Conservation (phyloP, 2,113 vertebrate genomes). For the Prunella himalayana region DNA sequence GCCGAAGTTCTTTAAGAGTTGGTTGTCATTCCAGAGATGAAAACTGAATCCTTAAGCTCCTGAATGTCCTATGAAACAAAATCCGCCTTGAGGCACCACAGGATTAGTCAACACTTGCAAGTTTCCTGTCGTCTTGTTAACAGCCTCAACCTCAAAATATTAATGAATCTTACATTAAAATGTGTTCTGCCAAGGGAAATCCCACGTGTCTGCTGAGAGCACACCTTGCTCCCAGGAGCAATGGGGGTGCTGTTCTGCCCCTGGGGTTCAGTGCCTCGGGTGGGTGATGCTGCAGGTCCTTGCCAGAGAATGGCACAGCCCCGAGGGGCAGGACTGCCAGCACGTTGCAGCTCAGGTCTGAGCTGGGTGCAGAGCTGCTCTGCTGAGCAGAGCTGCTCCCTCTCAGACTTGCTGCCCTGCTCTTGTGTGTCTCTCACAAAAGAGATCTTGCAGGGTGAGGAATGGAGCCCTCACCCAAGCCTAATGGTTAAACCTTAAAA, state of each 20-base stretch:
- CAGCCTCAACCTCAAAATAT: background rate
- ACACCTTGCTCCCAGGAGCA: background rate
- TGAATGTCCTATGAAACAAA: background rate
- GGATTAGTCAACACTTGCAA: background rate
- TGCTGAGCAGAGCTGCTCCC: background rate
- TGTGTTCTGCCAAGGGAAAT: background rate
- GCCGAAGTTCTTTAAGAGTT: background rate
- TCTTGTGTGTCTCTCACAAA: fast-evolving
- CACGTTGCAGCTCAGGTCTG: fast-evolving
- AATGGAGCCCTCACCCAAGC: background rate
- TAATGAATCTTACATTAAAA: background rate
- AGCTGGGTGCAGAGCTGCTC: fast-evolving
- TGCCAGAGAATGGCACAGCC: fast-evolving
- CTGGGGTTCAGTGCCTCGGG: fast-evolving
- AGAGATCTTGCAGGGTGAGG: fast-evolving
- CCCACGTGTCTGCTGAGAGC: background rate
- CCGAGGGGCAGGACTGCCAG: background rate
- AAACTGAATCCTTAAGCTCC: background rate
- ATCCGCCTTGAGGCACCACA: background rate
- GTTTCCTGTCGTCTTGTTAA: background rate
- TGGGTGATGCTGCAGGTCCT: background rate
- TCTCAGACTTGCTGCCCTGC: background rate
- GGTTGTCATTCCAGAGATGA: background rate
- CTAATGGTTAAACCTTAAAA: background rate
- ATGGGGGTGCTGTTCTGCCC: background rate